phyloP scores from a whole-genome alignment of 2,113 vertebrate species.

The Petromus typicus region DNA sequence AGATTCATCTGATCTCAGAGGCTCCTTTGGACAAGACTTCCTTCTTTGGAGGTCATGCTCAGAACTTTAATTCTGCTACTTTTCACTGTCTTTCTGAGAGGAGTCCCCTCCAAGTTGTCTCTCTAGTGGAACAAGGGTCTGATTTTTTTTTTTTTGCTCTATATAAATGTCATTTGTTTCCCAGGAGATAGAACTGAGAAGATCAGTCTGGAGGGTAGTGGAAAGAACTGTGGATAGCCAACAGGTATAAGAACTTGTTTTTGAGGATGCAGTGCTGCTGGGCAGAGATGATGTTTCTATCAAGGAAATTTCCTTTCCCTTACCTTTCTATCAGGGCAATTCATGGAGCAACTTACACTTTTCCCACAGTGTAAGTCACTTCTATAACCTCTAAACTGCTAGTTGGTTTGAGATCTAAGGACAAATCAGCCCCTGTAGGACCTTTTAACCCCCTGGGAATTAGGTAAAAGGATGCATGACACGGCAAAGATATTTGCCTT shows the following conservation, averaged over 20 bases:
- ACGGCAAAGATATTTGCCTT: constrained; percentile 72
- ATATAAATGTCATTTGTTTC: background rate
- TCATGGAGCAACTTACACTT: background rate
- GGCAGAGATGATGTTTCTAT: background rate
- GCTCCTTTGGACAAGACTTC: no score
- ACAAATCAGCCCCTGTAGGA: constrained; percentile 9
- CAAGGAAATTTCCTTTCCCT: no score
- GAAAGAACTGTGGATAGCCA: constrained; percentile 17
- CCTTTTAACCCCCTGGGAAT: constrained; percentile 66
- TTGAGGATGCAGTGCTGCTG: background rate
- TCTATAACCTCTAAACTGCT: constrained; percentile 57
- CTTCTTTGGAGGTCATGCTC: background rate
- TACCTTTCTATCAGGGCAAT: no score
- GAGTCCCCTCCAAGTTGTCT: background rate
- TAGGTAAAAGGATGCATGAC: constrained; percentile 57
- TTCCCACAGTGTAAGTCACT: constrained; percentile 37
- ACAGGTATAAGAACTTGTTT: constrained; percentile 13
- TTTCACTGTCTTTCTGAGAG: background rate
- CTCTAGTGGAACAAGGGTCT: background rate
- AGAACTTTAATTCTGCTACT: background rate
- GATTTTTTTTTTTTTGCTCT: background rate
- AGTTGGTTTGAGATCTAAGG: constrained; percentile 58
- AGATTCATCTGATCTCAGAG: background rate
- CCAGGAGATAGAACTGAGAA: constrained; percentile 30
- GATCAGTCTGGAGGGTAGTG: background rate